Evolutionary conservation across 2,888 invertebrate species (phyloP).

Genomic region (Drosophila tripunctata): DNA sequence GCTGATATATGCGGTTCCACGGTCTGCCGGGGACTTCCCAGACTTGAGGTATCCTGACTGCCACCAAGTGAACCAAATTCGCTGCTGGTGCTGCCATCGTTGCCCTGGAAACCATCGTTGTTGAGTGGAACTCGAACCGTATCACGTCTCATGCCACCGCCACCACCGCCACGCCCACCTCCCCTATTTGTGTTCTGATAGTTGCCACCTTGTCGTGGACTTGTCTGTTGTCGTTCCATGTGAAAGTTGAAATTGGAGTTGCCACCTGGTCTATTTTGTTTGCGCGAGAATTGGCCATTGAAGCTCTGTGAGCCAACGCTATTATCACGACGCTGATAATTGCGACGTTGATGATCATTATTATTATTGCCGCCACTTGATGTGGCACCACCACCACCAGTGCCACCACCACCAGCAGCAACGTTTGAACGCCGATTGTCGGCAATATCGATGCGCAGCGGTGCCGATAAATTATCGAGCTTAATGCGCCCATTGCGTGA

Average conservation of each 20-base stretch:
- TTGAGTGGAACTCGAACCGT: constrained; percentile 7
- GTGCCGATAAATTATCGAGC: constrained; percentile 88
- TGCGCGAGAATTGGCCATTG: constrained; percentile 28
- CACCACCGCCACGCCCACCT: constrained; percentile 16
- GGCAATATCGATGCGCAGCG: constrained; percentile 93
- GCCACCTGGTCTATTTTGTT: constrained; percentile 24
- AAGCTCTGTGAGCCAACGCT: constrained; percentile 41
- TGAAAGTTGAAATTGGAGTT: constrained; percentile 25
- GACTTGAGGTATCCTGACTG: constrained; percentile 35
- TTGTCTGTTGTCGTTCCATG: constrained; percentile 15
- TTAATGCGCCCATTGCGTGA: constrained; percentile 90
- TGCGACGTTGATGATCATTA: constrained; percentile 44
- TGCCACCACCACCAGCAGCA: constrained; percentile 38
- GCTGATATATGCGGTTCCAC: constrained; percentile 30
- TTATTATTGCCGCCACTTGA: constrained; percentile 29
- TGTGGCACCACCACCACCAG: constrained; percentile 38
- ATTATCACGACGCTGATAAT: constrained; percentile 45
- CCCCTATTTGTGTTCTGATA: constrained; percentile 21
- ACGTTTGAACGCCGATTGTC: constrained; percentile 88
- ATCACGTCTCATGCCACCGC: constrained; percentile 22
- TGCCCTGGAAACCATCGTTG: constrained; percentile 29
- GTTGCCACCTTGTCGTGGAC: constrained; percentile 15
- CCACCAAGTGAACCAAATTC: constrained; percentile 32
- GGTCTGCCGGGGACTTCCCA: constrained; percentile 33
- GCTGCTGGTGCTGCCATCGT: constrained; percentile 47